Percentiles rank a stretch among this genome's conserved stretches.
Evolutionary conservation across 2,797 vertebrate species (phyloP).

Genomic region (Neomorphus geoffroyi): DNA sequence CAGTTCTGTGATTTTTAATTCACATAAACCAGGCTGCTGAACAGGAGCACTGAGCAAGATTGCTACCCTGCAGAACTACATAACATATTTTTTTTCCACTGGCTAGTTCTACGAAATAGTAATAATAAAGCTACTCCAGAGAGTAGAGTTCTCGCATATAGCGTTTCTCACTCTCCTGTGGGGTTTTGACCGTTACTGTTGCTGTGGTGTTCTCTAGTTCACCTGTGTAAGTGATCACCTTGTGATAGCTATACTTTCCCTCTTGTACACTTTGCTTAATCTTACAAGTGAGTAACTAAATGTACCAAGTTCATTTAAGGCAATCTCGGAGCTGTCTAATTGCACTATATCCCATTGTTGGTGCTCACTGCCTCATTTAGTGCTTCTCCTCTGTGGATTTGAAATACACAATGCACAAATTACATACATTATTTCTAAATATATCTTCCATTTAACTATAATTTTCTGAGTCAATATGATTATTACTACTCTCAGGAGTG

Average conservation of each 20-base stretch:
- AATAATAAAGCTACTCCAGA: not conserved
- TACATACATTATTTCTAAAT: constrained; percentile 26
- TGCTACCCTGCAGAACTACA: not conserved
- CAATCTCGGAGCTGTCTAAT: constrained; percentile 4
- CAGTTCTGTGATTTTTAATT: constrained; percentile 15
- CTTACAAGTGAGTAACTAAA: not conserved
- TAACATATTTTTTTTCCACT: not conserved
- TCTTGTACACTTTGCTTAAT: not conserved
- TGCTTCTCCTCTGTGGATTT: constrained; percentile 10
- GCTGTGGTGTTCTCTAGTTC: not conserved
- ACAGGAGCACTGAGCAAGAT: not conserved
- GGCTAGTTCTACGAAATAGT: not conserved
- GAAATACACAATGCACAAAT: constrained; percentile 13
- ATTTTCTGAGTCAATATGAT: constrained; percentile 14
- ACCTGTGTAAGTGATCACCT: not conserved
- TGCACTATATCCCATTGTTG: not conserved
- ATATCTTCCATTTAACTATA: not conserved
- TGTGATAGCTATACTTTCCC: not conserved
- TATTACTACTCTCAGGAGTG: not conserved
- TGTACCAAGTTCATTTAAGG: not conserved
- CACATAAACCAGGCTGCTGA: not conserved
- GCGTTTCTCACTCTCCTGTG: not conserved
- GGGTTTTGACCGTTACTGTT: not conserved
- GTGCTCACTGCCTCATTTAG: not conserved
- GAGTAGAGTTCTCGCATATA: not conserved